Conservation (phyloP, 30 jellyfish, hydroid and myxozoan species). For the Aurelia sp. region DNA sequence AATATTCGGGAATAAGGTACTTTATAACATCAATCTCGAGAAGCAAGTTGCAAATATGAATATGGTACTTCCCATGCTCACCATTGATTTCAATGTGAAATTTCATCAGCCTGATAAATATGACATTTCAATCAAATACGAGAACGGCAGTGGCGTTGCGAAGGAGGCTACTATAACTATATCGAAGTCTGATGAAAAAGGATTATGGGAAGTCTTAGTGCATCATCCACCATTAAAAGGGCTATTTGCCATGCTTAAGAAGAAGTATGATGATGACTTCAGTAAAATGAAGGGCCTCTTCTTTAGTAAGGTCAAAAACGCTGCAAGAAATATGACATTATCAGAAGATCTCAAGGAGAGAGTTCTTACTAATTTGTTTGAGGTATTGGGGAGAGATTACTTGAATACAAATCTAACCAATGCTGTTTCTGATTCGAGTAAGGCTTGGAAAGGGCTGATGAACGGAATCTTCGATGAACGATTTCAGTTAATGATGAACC, state of each 20-base stretch:
- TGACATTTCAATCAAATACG: conserved; percentile 5
- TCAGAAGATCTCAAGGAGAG: not conserved
- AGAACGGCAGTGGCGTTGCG: conserved; percentile 9
- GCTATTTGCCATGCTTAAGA: not conserved
- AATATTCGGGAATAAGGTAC: conserved; percentile 8
- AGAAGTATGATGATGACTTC: not conserved
- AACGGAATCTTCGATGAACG: too few species aligned
- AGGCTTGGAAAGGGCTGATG: too few species aligned
- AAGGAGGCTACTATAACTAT: not conserved
- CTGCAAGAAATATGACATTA: not conserved
- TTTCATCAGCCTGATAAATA: not conserved
- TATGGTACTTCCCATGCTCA: not conserved
- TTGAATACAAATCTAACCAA: too few species aligned
- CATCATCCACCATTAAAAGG: conserved; percentile 34
- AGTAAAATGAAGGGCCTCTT: not conserved
- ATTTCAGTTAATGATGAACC: too few species aligned
- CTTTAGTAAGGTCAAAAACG: not conserved
- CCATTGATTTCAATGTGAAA: not conserved
- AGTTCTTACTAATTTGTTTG: not conserved
- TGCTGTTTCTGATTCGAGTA: too few species aligned
- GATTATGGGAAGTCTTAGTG: conserved; percentile 28
- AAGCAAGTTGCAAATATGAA: conserved; percentile 4
- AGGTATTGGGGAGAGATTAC: too few species aligned
- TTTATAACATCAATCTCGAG: conserved; percentile 2
- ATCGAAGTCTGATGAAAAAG: conserved; percentile 2